These are phyloP conservation scores for Mactra quadrangularis DNA, from an alignment of 1,140 invertebrate species.

Conservation along the genomic window DNA sequence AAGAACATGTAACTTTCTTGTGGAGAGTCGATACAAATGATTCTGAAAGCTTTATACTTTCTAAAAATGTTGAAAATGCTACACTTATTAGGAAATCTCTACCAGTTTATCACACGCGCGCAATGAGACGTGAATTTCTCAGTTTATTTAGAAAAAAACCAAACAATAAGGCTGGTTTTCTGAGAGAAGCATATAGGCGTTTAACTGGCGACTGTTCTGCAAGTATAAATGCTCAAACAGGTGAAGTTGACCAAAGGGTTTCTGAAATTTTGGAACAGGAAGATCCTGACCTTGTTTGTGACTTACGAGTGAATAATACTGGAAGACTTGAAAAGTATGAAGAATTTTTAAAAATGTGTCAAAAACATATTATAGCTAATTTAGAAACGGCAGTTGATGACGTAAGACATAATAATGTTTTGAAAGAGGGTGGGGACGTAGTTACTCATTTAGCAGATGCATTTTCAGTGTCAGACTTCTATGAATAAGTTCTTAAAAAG, in stretches of 20 bases:
- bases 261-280: neutral
- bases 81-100: neutral
- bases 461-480: conserved; percentile 31
- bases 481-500: conserved; percentile 20
- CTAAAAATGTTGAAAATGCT: neutral
- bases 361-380: neutral
- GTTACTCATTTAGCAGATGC: conserved; percentile 50
- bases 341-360: neutral
- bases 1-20: neutral
- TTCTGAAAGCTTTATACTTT: neutral
- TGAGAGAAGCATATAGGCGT: neutral
- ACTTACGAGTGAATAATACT: neutral
- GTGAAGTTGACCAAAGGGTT: conserved; percentile 38
- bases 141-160: neutral
- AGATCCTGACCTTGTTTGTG: neutral
- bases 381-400: neutral
- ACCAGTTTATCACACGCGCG: neutral
- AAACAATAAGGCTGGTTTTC: neutral
- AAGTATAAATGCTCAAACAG: neutral
- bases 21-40: neutral
- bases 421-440: neutral
- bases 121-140: neutral
- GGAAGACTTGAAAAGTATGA: neutral
- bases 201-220: neutral
- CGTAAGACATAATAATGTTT: conserved; percentile 25